Percentiles rank a stretch among this genome's conserved stretches.
phyloP scores from a whole-genome alignment of 2,797 vertebrate genomes.

The Phrynocephalus guinanensis region DNA sequence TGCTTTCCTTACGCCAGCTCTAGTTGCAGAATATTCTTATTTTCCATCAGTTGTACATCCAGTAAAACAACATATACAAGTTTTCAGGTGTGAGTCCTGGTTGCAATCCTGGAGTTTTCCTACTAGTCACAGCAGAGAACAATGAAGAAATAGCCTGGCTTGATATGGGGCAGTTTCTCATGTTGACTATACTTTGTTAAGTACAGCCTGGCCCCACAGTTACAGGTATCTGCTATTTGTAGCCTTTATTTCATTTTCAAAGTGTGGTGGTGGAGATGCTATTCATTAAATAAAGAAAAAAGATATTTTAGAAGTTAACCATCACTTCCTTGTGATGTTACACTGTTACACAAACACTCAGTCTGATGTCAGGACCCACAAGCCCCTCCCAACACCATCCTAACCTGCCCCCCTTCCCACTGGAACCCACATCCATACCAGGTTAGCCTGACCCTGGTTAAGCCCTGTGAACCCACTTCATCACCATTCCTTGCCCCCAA shows the following conservation, averaged over 20 bases:
- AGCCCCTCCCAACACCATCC: too few species aligned
- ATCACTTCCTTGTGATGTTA: neutral
- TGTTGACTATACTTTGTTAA: neutral
- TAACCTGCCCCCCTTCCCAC: too few species aligned
- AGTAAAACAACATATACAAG: neutral
- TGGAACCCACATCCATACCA: too few species aligned
- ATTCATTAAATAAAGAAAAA: neutral
- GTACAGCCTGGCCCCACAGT: neutral
- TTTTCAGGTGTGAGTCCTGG: too few species aligned
- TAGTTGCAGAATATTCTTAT: too few species aligned
- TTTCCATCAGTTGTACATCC: neutral
- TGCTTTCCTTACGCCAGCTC: too few species aligned
- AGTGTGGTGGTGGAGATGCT: neutral
- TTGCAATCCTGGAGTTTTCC: neutral
- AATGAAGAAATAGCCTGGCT: neutral
- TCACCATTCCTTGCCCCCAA: too few species aligned
- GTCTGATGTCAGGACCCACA: too few species aligned
- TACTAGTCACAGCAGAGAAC: neutral
- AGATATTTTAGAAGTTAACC: conserved; percentile 21
- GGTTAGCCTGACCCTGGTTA: too few species aligned
- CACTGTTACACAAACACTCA: too few species aligned
- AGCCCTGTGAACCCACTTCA: too few species aligned
- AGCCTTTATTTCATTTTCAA: neutral
- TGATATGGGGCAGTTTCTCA: neutral
- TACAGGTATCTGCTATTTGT: neutral